Percentiles rank a stretch among this genome's conserved stretches.
Conservation (phyloP, 2,113 vertebrate genomes). For the Natator depressus region DNA sequence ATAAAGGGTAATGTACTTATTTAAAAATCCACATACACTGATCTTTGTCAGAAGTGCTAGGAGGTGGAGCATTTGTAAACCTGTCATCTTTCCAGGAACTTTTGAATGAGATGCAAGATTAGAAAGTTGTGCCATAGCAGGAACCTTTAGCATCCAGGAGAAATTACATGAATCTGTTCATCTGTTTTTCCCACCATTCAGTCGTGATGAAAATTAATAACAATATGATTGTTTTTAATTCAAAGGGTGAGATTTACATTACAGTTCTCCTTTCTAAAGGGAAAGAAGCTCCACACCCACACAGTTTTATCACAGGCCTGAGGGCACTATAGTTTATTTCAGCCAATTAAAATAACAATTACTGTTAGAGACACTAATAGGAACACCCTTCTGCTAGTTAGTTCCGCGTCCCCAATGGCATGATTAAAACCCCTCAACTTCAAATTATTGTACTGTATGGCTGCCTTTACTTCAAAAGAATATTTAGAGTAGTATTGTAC, state of each 20-base stretch:
- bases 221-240: not conserved
- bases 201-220: not conserved
- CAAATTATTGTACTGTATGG: conserved; percentile 14
- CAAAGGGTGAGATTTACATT: conserved; percentile 20
- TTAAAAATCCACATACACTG: not conserved
- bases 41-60: not conserved
- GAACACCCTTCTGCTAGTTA: conserved; percentile 12
- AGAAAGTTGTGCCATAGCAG: not conserved
- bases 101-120: not conserved
- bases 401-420: not conserved
- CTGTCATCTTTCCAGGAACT: not conserved
- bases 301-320: conserved; percentile 37
- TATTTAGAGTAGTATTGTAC: not conserved
- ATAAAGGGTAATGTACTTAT: not conserved
- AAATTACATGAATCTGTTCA: not conserved
- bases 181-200: not conserved
- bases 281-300: not conserved
- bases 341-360: conserved; percentile 77
- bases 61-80: not conserved
- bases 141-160: not conserved
- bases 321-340: conserved; percentile 65
- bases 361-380: conserved; percentile 48
- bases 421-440: conserved; percentile 56
- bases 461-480: not conserved
- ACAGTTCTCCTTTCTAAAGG: conserved; percentile 21